Conservation (phyloP, 2,113 vertebrate genomes). For the Mastomys coucha region DNA sequence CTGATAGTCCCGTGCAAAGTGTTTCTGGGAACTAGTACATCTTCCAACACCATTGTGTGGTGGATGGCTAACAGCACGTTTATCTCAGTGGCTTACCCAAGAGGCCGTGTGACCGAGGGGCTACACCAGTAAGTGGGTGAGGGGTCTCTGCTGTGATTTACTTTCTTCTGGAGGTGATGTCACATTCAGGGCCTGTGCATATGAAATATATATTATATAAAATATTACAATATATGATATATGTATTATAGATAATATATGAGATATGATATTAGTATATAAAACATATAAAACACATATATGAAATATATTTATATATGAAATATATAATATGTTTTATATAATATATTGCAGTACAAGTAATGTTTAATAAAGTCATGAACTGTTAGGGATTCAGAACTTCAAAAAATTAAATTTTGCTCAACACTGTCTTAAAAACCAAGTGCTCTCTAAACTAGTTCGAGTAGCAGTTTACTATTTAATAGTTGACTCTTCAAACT, state of each 20-base stretch:
- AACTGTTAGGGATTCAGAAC: neutral
- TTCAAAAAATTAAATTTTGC: neutral
- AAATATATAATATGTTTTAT: too few relatives aligned
- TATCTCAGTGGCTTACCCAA: constrained; percentile 67
- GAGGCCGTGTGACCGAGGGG: constrained; percentile 83
- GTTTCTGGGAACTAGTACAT: constrained; percentile 81
- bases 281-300: too few relatives aligned
- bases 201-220: neutral
- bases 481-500: neutral
- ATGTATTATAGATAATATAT: too few relatives aligned
- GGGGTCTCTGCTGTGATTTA: neutral
- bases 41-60: constrained; percentile 71
- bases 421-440: constrained; percentile 20
- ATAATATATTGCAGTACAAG: neutral
- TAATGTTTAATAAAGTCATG: neutral
- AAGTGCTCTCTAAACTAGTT: neutral
- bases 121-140: constrained; percentile 83
- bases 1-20: constrained; percentile 88
- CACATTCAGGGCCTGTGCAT: neutral
- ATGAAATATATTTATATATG: too few relatives aligned
- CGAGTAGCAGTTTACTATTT: neutral
- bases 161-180: neutral
- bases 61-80: constrained; percentile 87
- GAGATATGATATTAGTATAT: too few relatives aligned
- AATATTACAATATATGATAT: too few relatives aligned